A percentile compares a stretch with the other conserved stretches of the same genome.
phyloP scores from a whole-genome alignment of 2,113 vertebrate genomes.

The Zosterops borbonicus region DNA sequence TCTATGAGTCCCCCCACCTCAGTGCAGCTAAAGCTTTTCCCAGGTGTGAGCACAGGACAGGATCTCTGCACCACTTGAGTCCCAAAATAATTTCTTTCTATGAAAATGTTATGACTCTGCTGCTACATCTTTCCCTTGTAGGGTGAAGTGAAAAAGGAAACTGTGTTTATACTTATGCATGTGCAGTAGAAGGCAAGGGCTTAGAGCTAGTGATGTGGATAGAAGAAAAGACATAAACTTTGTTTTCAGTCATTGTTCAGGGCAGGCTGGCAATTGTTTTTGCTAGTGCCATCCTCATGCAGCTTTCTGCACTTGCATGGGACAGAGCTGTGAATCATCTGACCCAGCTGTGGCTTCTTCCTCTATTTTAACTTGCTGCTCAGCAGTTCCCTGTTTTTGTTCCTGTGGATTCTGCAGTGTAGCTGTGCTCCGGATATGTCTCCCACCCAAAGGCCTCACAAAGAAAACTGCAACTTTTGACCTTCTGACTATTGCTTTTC shows the following conservation, averaged over 20 bases:
- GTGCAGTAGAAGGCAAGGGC: background rate
- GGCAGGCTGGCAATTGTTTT: background rate
- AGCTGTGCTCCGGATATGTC: background rate
- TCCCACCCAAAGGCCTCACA: background rate
- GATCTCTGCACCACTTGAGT: background rate
- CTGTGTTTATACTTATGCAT: background rate
- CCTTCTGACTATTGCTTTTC: background rate
- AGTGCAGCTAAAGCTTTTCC: background rate
- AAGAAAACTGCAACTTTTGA: background rate
- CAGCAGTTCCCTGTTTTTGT: slow-evolving; percentile 14
- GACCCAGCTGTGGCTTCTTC: slow-evolving; percentile 4
- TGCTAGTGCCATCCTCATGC: background rate
- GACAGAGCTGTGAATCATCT: background rate
- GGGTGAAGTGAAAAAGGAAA: background rate
- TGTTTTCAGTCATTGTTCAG: background rate
- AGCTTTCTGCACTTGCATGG: background rate
- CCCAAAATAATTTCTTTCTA: background rate
- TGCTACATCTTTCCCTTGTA: background rate
- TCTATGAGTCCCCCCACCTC: background rate
- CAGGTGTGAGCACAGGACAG: background rate
- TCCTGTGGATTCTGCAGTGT: background rate
- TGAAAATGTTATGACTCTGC: background rate
- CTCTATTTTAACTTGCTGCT: background rate
- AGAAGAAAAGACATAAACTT: background rate
- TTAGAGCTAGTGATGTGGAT: background rate